Conservation (phyloP, 1,140 invertebrate genomes). For the Drosophila yakuba region DNA sequence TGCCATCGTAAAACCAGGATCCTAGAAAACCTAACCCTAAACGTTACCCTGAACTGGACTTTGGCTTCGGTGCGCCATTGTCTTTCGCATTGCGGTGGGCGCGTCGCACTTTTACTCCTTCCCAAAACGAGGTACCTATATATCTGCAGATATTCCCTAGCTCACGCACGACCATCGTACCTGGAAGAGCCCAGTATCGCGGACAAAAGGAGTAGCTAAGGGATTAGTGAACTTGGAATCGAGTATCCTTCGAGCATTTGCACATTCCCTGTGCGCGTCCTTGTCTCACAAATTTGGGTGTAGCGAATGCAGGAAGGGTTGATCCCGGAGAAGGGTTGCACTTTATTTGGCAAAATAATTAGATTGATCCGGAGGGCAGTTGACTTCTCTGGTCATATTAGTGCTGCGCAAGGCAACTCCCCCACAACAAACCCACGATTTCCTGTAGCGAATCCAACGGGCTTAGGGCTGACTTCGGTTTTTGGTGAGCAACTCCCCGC, state of each 20-base stretch:
- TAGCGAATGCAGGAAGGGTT: slow-evolving; percentile 46
- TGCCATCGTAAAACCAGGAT: slow-evolving; percentile 4
- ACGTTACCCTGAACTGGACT: slow-evolving; percentile 49
- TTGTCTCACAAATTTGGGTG: slow-evolving; percentile 19
- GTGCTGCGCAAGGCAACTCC: slow-evolving; percentile 47
- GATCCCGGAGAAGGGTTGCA: slow-evolving; percentile 37
- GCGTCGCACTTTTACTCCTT: slow-evolving; percentile 80
- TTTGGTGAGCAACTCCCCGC: slow-evolving; percentile 16
- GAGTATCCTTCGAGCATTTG: slow-evolving; percentile 7
- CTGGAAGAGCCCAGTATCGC: slow-evolving; percentile 26
- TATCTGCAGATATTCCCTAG: not conserved
- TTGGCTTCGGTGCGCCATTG: slow-evolving; percentile 43
- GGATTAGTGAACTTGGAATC: slow-evolving; percentile 30
- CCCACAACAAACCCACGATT: slow-evolving; percentile 25
- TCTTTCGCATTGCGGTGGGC: slow-evolving; percentile 68
- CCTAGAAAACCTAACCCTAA: slow-evolving; percentile 54
- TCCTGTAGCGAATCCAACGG: slow-evolving; percentile 61
- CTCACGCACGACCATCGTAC: slow-evolving; percentile 47
- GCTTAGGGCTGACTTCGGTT: slow-evolving; percentile 33
- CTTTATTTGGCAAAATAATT: slow-evolving; percentile 83
- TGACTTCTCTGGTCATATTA: slow-evolving; percentile 54
- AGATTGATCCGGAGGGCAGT: slow-evolving; percentile 71
- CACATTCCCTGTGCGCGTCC: slow-evolving; percentile 4
- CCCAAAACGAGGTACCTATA: slow-evolving; percentile 9
- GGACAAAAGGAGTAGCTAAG: slow-evolving; percentile 46